A percentile compares a stretch with the other conserved stretches of the same genome.
These are phyloP conservation scores for Nemoura dubitans DNA, from an alignment of 2,888 invertebrate genomes.

Conservation along the genomic window DNA sequence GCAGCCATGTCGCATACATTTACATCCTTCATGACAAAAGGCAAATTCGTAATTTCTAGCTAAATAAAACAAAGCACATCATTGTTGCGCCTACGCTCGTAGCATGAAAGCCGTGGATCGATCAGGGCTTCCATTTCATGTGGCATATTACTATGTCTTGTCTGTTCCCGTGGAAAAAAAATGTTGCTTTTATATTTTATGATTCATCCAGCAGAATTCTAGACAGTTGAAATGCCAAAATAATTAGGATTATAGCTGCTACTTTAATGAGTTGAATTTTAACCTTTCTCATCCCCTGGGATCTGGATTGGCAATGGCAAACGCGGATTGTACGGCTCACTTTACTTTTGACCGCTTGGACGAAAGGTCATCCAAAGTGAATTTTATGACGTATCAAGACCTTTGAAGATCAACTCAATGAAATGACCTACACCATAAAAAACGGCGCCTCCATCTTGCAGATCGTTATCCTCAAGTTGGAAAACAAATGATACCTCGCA, in stretches of 20 bases:
- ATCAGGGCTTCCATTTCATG: too few species aligned
- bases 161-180: neutral
- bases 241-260: conserved; percentile 1
- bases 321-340: neutral
- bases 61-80: neutral
- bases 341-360: conserved; percentile 16
- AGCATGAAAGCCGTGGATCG: too few species aligned
- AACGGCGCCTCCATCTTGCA: neutral
- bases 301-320: neutral
- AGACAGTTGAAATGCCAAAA: conserved; percentile 30
- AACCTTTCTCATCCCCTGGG: conserved; percentile 25
- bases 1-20: neutral
- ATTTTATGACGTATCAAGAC: conserved; percentile 22
- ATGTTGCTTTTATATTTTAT: neutral
- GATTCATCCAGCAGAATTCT: neutral
- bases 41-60: neutral
- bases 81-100: too few species aligned
- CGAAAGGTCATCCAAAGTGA: conserved; percentile 32
- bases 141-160: neutral
- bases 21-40: neutral
- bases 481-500: neutral
- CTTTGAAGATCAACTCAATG: conserved; percentile 7
- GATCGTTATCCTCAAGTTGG: neutral
- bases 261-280: conserved; percentile 27
- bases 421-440: neutral